Base-by-base conservation (phyloP, 2,797 vertebrate species). In the Jordanella pulchra region DNA sequence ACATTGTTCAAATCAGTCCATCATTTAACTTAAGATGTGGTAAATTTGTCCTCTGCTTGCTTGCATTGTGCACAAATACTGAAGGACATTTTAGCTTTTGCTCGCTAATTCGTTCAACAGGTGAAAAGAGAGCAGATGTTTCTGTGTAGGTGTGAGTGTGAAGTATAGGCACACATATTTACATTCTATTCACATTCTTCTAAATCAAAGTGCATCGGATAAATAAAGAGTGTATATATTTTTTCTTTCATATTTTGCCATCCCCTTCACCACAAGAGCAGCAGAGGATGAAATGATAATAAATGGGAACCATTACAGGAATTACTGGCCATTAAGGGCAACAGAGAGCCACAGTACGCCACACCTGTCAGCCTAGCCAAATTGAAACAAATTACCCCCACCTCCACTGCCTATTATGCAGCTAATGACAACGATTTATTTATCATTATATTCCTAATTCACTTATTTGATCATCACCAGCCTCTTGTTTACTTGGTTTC, bases 341-440 rank as follows among this genome's bases (percentile, higher is more conserved):
- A 86, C 89, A 89, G 88, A 92, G 89, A 92, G 79, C 87, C 92
- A 88, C 92, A 87, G 88, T 90, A 92, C 89, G 86, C 86, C 91
- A 89, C 93, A 95, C 91, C 94, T 95, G 94, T 93, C 94, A 92
- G 84, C 84, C 88, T 79, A 86, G 83, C 86, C 88, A 94, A 93
- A 95, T 93, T 94, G 92, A 94, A 95, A 95, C 91, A 94, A 93
- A 95, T 94, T 90, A 93, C 92, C 87, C 80, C 87, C 87, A 90
- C 91, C 91, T 93, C 88, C 86, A 83, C 85, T 84, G 82, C 85
- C 88, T 89, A 89, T 93, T 93, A 93, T 84, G 73, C 66, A 53
- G 82, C 89, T 94, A 94, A 94, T 92, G 91, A 93, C 87, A 85
- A 92, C 88, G 86, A 94, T 92, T 92, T 92, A 94, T 93, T 92